Base-by-base conservation (phyloP, 2,797 vertebrate genomes). In the Gymnodraco acuticeps region DNA sequence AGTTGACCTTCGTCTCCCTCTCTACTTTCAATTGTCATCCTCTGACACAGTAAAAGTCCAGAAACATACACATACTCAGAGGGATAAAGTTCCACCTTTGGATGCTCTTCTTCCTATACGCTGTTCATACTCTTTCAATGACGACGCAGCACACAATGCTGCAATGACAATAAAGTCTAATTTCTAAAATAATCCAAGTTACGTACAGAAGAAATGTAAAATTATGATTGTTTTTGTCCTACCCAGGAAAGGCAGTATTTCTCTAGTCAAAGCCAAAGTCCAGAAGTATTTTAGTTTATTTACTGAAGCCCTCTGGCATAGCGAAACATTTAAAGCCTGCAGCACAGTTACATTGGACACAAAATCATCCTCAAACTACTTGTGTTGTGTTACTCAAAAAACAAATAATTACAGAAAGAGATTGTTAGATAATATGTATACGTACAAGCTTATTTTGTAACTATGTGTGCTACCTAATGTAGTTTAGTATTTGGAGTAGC, bases 321-420 rank as follows among this genome's bases (percentile, higher is more conserved):
- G 15, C 19, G 60, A 43, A 33, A 15, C 47, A 59, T 41, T 33
- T 27, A 64, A 47, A 53, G 14, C 38, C 14, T 60, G 19, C 17
- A 50, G 23, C 2, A 38, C 14, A 50, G 55, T n/a, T 20, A 33
- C 43, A 43, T 4, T 5, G 7, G 9, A 63, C 16, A 47, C 11
- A 10, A 64, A 73, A 53, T 0, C 3, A 2, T 11, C 58, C 93
- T 94, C 10, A 14, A 58, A 45, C 23, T 11, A 23, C 3, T 10
- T 48, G 6, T 41, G 13, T 45, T 61, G 46, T 19, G 56, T 41
- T 23, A 33, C 10, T 59, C 3, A 31, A 2, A 27, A 50, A 70
- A 55, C 17, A 43, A 5, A 3, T 20, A 6, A 31, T 27, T 38
- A 19, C 2, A 66, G 46, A 41, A 16, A 62, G 5, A n/a, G 1